Base-by-base conservation (phyloP, 2,113 vertebrate genomes). In the Mastomys natalensis region DNA sequence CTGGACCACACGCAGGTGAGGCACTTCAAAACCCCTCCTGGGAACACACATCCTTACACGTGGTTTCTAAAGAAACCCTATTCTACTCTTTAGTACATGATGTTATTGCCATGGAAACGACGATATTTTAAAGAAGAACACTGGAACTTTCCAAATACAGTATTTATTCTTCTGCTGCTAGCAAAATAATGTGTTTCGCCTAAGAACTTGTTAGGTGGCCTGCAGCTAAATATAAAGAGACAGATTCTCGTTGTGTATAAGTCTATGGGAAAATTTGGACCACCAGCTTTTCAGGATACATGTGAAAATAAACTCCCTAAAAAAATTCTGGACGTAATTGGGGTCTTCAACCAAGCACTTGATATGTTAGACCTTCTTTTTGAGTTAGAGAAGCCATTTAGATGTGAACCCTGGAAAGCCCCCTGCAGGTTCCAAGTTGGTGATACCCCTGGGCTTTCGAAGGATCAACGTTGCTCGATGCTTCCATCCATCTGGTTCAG, bases 161-260 rank as follows among this genome's bases (percentile, higher is more conserved):
- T 98, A 97, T 98, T 98, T 98, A 98, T 98, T 98, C 97, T 96
- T 96, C 96, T 97, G 88, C 97, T 97, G 96, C 96, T 92, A 97
- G 85, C 96, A 98, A 98, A 98, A 97, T 97, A 98, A 97, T 97
- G 96, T 98, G 97, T 96, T 98, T 97, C 64, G 94, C 97, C 96
- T 97, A 97, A 98, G 97, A 98, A 98, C 98, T 97, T 98, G 98
- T 98, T 97, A 98, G 96, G 96, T 98, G 98, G 97, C 97, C 97
- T 93, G 95, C 82, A 97, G 97, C 97, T 98, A 98, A 97, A 98
- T 98, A 98, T 98, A 98, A 97, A 97, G 89, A 97, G 92, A 96
- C 97, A 98, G 97, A 98, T 98, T 98, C 96, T 97, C 95, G 80
- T 98, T 96, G 86, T 95, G 95, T 96, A 90, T 90, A 90, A 86